A percentile compares a stretch with the other conserved stretches of the same genome.
phyloP scores from a whole-genome alignment of 2,113 vertebrate genomes.

The Hirundichthys speculiger region DNA sequence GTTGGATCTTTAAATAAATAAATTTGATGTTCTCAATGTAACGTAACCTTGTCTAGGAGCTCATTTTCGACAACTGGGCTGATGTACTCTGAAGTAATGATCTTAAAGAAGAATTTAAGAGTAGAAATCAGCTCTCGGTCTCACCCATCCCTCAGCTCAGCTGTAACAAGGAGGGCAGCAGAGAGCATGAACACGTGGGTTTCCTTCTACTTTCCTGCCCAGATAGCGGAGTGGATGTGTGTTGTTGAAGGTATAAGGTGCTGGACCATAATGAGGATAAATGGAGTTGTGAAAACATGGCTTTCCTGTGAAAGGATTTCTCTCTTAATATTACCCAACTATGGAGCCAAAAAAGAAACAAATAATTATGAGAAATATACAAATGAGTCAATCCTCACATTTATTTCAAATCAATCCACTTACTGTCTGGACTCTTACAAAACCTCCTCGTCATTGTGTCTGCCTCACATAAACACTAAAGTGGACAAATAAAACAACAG shows the following conservation, averaged over 20 bases:
- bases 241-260: background rate
- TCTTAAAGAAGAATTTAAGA: background rate
- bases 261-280: conserved; percentile 19
- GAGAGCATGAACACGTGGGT: background rate
- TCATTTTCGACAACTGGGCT: too few relatives aligned
- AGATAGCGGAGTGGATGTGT: conserved; percentile 20
- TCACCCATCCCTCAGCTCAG: conserved; percentile 12
- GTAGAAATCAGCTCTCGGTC: background rate
- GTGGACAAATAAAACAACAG: conserved; percentile 76
- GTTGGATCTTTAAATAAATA: conserved; percentile 33
- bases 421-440: conserved; percentile 35
- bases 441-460: conserved; percentile 63
- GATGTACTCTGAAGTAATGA: too few relatives aligned
- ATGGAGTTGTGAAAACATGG: conserved; percentile 13
- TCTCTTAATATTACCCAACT: conserved; percentile 8
- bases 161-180: conserved; percentile 7
- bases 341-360: background rate
- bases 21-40: conserved; percentile 18
- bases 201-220: too few relatives aligned
- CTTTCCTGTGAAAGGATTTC: conserved; percentile 17
- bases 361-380: background rate
- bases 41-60: background rate
- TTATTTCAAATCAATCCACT: conserved; percentile 11
- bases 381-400: background rate
- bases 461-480: conserved; percentile 69